Evolutionary conservation across 2,113 vertebrate genomes (phyloP).

Genomic region (Indicator maculatus): DNA sequence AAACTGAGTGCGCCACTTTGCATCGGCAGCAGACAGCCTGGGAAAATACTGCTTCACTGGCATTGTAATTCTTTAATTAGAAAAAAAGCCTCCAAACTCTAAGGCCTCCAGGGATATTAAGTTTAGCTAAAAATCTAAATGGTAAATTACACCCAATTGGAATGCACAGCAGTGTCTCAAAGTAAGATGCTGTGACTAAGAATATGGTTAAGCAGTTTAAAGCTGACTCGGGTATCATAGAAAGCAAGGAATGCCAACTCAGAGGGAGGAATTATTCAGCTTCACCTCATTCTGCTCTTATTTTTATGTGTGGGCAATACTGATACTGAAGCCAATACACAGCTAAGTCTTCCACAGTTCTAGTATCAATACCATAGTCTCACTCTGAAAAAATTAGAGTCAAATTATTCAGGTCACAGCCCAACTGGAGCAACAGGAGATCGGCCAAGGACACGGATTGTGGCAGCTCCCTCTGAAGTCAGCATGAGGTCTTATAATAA

Average conservation of each 20-base stretch:
- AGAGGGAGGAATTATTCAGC: not conserved
- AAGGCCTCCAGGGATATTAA: not conserved
- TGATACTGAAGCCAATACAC: not conserved
- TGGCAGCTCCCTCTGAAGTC: slow-evolving; percentile 22
- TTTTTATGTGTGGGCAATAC: not conserved
- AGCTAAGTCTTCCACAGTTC: not conserved
- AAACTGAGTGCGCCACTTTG: not conserved
- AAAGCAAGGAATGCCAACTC: not conserved
- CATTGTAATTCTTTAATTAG: not conserved
- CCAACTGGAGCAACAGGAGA: not conserved
- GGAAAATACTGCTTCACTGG: slow-evolving; percentile 9
- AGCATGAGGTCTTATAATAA: not conserved
- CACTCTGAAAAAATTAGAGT: not conserved
- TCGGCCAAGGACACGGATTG: not conserved
- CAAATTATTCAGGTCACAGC: not conserved
- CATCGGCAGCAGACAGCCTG: slow-evolving; percentile 24
- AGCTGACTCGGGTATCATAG: not conserved
- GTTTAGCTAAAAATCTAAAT: slow-evolving; percentile 5
- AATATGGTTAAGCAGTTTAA: not conserved
- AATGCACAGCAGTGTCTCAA: not conserved
- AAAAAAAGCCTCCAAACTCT: not conserved
- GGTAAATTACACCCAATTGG: not conserved
- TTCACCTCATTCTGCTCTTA: not conserved
- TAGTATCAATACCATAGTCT: not conserved
- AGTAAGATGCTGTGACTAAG: slow-evolving; percentile 8